Evolutionary conservation across 37 sponge, comb jelly and placozoan species (phyloP), one percentile per base, ranked within the genome.

Genomic region (Theonella swinhoei): DNA sequence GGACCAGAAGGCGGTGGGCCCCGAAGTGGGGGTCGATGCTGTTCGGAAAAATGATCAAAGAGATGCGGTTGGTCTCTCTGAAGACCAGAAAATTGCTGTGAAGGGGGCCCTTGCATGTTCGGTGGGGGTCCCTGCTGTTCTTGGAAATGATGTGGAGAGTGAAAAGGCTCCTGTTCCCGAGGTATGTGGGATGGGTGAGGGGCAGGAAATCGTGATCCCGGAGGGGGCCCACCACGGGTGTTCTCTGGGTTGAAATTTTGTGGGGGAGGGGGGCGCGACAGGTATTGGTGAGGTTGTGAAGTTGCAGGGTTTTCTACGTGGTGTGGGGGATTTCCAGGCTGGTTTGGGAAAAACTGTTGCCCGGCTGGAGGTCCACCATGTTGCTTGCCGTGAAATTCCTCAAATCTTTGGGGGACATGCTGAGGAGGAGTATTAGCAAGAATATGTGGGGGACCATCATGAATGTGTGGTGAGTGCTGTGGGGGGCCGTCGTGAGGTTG

Each of bases 361-460:
- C n/a, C n/a, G n/a, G n/a, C n/a, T 24, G 35, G 78, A 8, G 39
- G 76, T 30, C 58, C 64, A 22, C 29, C 26, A 8, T n/a, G 58
- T 26, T 4, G 76, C n/a, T n/a, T n/a, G n/a, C n/a, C n/a, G n/a
- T 47, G 54, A 47, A 47, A 47, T 14, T 47, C 54, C 11, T 47
- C 54, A 14, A 47, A 47, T 14, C 54, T 7, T 47, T 47, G 54
- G 60, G 60, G 17, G 4, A 4, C 73, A 2, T 39, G 40, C 3
- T 75, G 79, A 2, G 33, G 36, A 39, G 79, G 68, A 38, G 79
- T 42, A 38, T 37, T 54, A 33, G 8, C 30, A 40, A 40, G 29
- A 34, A 3, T 29, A 28, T 8, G 47, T 34, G 31, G 42, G 1
- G 43, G 42, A 17, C 43, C 25, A 35, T 34, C 17, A 38, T 63